Evolutionary conservation across 2,888 invertebrate genomes (phyloP).

Genomic region (Microctonus hyperodae): DNA sequence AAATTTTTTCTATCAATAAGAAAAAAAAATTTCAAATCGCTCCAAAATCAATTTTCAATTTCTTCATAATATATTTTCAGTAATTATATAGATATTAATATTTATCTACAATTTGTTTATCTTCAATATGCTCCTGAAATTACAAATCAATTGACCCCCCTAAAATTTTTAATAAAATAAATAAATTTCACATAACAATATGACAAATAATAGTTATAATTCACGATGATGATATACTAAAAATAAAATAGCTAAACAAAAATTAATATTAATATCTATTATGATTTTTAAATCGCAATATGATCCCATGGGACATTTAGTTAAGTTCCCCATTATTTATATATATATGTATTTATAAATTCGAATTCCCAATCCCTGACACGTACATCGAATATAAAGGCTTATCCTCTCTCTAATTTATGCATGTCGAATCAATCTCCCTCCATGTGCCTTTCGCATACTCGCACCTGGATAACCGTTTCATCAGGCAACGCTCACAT

Average conservation of each 20-base stretch:
- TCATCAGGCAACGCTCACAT: conserved; percentile 32
- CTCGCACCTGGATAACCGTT: conserved; percentile 59
- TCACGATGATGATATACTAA: too few relatives aligned
- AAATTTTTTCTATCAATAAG: too few relatives aligned
- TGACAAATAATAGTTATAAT: too few relatives aligned
- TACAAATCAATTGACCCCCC: too few relatives aligned
- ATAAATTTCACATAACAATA: too few relatives aligned
- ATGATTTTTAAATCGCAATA: not conserved
- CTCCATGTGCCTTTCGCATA: conserved; percentile 41
- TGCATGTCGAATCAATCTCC: conserved; percentile 63
- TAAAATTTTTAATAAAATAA: too few relatives aligned
- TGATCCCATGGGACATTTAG: not conserved
- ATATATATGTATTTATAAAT: conserved; percentile 36
- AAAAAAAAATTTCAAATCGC: too few relatives aligned
- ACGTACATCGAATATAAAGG: conserved; percentile 49
- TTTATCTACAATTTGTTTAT: too few relatives aligned
- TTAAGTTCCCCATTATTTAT: conserved; percentile 9
- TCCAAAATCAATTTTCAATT: too few relatives aligned
- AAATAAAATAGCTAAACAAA: not conserved
- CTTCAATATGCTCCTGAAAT: too few relatives aligned
- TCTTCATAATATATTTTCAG: too few relatives aligned
- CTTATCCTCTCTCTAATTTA: conserved; percentile 62
- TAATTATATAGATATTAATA: too few relatives aligned
- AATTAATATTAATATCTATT: not conserved
- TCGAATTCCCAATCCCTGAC: conserved; percentile 53